phyloP scores from a whole-genome alignment of 2,888 invertebrate species.

The Anarsia innoxiella region DNA sequence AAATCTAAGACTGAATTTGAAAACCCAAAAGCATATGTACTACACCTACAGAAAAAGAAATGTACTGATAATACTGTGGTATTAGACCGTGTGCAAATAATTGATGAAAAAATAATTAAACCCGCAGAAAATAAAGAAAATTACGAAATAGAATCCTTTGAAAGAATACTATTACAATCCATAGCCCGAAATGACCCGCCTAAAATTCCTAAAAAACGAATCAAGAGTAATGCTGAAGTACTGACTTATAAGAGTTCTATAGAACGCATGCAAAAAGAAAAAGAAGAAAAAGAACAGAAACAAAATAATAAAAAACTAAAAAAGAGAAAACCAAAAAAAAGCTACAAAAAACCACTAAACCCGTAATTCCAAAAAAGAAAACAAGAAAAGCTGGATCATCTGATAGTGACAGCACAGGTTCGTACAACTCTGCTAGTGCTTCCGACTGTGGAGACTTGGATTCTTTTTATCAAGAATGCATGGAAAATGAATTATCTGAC shows the following conservation, averaged over 20 bases:
- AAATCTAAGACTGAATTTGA: too few relatives aligned
- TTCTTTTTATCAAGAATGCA: constrained; percentile 3
- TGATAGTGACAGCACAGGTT: background rate
- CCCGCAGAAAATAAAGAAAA: background rate
- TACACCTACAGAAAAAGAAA: too few relatives aligned
- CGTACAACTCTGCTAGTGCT: background rate
- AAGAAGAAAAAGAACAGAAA: background rate
- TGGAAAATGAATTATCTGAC: too few relatives aligned
- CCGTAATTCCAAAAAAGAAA: background rate
- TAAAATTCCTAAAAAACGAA: background rate
- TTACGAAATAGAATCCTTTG: background rate
- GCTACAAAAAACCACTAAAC: background rate
- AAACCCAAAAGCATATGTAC: too few relatives aligned
- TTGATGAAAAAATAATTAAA: too few relatives aligned
- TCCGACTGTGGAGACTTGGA: background rate
- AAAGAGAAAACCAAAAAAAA: background rate
- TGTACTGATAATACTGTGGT: too few relatives aligned
- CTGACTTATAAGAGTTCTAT: background rate
- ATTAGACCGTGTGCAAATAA: too few relatives aligned
- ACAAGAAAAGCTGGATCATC: background rate
- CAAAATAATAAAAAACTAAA: background rate
- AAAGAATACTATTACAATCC: background rate
- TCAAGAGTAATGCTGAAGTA: background rate
- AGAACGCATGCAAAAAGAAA: background rate
- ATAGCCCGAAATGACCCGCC: background rate